phyloP scores from a whole-genome alignment of 1,140 invertebrate genomes.

The Nixonia krombeini region DNA sequence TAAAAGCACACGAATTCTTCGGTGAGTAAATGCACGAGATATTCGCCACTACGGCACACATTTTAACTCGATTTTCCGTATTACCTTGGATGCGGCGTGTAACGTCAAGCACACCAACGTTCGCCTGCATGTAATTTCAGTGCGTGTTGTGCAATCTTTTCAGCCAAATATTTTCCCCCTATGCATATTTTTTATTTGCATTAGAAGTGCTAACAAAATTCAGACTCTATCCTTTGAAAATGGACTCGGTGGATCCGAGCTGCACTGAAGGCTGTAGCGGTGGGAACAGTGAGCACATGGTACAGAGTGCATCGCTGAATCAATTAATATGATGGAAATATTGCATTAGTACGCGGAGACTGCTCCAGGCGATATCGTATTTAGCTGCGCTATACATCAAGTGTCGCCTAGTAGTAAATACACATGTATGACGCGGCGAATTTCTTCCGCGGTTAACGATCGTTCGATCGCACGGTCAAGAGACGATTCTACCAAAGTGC shows the following conservation, averaged over 20 bases:
- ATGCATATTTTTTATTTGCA: constrained; percentile 14
- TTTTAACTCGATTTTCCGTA: neutral
- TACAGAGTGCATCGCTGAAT: constrained; percentile 41
- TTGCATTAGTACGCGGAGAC: constrained; percentile 43
- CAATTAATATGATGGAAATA: constrained; percentile 59
- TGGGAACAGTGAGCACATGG: neutral
- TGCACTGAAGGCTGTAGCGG: neutral
- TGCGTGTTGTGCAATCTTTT: neutral
- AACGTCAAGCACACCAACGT: too few species aligned
- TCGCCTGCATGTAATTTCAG: too few species aligned
- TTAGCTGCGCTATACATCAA: constrained; percentile 11
- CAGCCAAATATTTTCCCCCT: neutral
- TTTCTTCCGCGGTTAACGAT: constrained; percentile 13
- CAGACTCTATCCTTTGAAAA: constrained; percentile 18
- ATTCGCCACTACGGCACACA: too few species aligned
- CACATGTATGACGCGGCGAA: neutral
- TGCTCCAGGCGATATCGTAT: constrained; percentile 6
- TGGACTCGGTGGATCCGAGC: constrained; percentile 8
- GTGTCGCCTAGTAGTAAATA: constrained; percentile 1
- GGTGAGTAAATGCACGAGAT: too few species aligned
- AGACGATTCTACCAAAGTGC: constrained; percentile 1
- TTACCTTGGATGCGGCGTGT: too few species aligned
- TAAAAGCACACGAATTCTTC: too few species aligned
- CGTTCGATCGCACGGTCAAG: neutral
- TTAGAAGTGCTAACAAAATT: constrained; percentile 22